Evolutionary conservation across 2,113 vertebrate species (phyloP).

Genomic region (Notarius quadriscutis): DNA sequence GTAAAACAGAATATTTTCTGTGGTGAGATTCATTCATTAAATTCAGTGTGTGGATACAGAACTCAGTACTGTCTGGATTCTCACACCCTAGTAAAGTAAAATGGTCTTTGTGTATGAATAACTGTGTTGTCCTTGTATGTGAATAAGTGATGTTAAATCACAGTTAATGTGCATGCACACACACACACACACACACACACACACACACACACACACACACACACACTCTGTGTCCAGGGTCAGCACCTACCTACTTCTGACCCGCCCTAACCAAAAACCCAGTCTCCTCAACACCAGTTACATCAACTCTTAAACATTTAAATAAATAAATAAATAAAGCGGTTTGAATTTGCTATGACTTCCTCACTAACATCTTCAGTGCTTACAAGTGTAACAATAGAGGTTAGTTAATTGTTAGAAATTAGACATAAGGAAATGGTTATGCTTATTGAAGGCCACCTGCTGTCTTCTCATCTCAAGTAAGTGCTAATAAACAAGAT

Average conservation of each 20-base stretch:
- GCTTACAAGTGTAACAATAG: neutral
- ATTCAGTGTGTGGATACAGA: neutral
- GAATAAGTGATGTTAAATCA: constrained; percentile 8
- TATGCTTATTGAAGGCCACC: neutral
- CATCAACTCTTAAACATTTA: neutral
- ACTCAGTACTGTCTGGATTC: neutral
- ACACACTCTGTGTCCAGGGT: neutral
- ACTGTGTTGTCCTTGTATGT: neutral
- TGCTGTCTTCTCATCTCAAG: neutral
- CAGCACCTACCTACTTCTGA: neutral
- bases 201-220: constrained; percentile 1
- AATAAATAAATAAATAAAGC: too few species aligned
- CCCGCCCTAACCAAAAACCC: neutral
- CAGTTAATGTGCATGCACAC: neutral
- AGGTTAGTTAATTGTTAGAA: neutral
- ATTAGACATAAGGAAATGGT: neutral
- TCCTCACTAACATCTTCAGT: neutral
- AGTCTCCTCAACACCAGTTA: neutral
- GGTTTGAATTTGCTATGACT: neutral
- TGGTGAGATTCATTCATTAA: neutral
- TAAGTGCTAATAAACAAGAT: neutral
- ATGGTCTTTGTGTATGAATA: neutral
- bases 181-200: neutral
- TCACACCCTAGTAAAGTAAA: neutral
- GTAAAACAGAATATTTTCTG: neutral